Percentiles rank a stretch among this genome's conserved stretches.
phyloP scores from a whole-genome alignment of 2,113 vertebrate genomes.

The Todiramphus saurophagus region DNA sequence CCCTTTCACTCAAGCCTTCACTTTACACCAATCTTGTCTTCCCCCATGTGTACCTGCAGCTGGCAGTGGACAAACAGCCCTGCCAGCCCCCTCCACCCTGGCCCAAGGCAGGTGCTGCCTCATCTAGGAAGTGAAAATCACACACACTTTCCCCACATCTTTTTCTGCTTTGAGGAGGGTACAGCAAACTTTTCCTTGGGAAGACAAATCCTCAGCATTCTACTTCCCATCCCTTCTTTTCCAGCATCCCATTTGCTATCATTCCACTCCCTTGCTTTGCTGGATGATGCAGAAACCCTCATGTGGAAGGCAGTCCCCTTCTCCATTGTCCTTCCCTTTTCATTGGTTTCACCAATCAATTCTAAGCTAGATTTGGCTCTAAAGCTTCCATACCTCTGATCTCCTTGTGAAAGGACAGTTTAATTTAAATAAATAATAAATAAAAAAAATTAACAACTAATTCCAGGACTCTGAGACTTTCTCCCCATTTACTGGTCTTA shows the following conservation, averaged over 20 bases:
- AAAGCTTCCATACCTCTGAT: not conserved
- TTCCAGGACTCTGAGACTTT: not conserved
- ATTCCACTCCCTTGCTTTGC: not conserved
- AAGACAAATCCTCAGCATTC: not conserved
- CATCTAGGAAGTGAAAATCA: not conserved
- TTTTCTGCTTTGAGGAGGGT: not conserved
- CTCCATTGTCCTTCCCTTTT: not conserved
- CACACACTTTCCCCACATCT: rapidly evolving
- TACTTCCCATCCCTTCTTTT: not conserved
- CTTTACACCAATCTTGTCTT: not conserved
- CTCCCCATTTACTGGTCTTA: not conserved
- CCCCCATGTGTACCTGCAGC: rapidly evolving
- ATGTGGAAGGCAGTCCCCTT: rapidly evolving
- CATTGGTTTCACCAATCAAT: not conserved
- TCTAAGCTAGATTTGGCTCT: not conserved
- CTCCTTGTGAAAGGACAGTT: not conserved
- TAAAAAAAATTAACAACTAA: not conserved
- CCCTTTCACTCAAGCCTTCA: rapidly evolving
- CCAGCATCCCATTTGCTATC: not conserved
- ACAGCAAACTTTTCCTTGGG: not conserved
- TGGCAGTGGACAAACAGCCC: rapidly evolving
- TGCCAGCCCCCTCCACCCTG: not conserved
- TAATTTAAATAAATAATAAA: not conserved
- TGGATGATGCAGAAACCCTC: not conserved
- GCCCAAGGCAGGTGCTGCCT: not conserved